Evolutionary conservation across 2,797 vertebrate genomes (phyloP).

Genomic region (Carcharodon carcharias): DNA sequence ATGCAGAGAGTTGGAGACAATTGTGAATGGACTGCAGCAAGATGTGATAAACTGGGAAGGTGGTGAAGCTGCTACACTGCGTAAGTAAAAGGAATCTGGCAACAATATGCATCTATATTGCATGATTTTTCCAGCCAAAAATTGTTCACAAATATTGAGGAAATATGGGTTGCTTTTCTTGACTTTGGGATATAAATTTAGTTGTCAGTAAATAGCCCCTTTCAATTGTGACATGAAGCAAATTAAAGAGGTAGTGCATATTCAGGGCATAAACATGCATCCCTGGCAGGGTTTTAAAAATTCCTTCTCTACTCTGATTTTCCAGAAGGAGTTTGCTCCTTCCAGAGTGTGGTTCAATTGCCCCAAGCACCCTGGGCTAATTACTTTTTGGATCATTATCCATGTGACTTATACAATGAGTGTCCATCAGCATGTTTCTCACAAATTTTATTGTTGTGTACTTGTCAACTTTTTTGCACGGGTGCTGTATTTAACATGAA

Average conservation of each 20-base stretch:
- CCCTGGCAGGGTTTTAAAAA: background rate
- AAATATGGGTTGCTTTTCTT: background rate
- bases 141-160: background rate
- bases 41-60: constrained; percentile 20
- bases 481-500: background rate
- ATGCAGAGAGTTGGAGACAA: background rate
- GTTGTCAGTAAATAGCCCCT: background rate
- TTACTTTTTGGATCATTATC: background rate
- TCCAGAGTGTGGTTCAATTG: background rate
- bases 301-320: background rate
- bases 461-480: background rate
- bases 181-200: background rate
- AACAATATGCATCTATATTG: background rate
- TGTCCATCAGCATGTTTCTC: background rate
- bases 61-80: constrained; percentile 1
- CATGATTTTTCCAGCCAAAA: background rate
- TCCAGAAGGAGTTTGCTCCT: background rate
- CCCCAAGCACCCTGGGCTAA: background rate
- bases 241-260: background rate
- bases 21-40: background rate
- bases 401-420: background rate
- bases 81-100: background rate
- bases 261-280: background rate
- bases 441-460: background rate
- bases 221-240: background rate